Percentiles rank a stretch among this genome's conserved stretches.
These are phyloP conservation scores for Pardosa pseudoannulata DNA, from an alignment of 2,888 invertebrate species.

Conservation along the genomic window DNA sequence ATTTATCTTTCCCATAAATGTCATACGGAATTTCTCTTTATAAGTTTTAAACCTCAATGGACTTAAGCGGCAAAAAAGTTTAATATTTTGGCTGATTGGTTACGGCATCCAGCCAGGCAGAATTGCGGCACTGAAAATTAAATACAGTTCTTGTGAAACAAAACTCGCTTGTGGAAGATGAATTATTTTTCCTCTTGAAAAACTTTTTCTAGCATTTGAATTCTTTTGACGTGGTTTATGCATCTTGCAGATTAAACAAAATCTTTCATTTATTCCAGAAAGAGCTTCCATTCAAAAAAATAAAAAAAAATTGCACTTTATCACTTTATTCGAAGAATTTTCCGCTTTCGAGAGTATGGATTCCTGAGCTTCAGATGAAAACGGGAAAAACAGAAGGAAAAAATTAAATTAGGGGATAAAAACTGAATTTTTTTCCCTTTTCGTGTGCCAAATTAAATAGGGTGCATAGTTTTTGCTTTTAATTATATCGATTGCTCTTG, in stretches of 20 bases:
- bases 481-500: background rate
- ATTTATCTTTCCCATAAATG: too few relatives aligned
- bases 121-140: background rate
- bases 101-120: background rate
- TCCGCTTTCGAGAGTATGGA: background rate
- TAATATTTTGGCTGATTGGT: background rate
- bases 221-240: background rate
- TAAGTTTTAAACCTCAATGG: too few relatives aligned
- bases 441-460: constrained; percentile 1
- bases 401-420: background rate
- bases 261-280: background rate
- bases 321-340: background rate
- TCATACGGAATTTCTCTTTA: too few relatives aligned
- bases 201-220: background rate
- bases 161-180: background rate
- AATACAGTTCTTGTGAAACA: background rate
- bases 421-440: background rate
- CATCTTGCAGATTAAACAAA: background rate
- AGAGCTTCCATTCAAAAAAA: background rate
- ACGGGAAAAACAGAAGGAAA: background rate
- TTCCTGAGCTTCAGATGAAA: background rate
- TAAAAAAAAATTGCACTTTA: background rate
- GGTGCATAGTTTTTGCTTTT: background rate
- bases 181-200: background rate
- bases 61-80: too few relatives aligned